These are phyloP conservation scores for Bergia puertoricense DNA, from an alignment of 92 coral and sea anemone genomes.

Conservation along the genomic window DNA sequence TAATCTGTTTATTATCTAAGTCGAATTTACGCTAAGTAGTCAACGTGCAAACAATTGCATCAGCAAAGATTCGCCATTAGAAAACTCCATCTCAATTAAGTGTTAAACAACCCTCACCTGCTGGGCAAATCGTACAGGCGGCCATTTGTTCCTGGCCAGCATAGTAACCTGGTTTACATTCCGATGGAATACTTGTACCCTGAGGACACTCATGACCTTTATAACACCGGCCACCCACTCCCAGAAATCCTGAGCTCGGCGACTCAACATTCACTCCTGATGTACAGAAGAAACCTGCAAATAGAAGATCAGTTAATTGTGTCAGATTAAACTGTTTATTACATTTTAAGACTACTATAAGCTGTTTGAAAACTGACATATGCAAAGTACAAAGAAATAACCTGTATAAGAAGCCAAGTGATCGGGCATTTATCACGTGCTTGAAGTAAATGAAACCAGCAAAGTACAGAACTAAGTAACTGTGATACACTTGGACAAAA, in stretches of 20 bases:
- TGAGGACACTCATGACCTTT: conserved; percentile 89
- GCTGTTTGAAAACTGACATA: too few relatives aligned
- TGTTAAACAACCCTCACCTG: conserved; percentile 52
- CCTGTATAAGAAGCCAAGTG: too few relatives aligned
- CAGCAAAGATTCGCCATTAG: too few relatives aligned
- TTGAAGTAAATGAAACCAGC: too few relatives aligned
- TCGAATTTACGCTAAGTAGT: too few relatives aligned
- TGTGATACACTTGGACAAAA: too few relatives aligned
- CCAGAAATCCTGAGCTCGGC: conserved; percentile 70
- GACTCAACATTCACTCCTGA: conserved; percentile 87
- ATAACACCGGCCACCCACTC: conserved; percentile 84
- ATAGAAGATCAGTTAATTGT: background rate
- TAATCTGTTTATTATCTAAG: too few relatives aligned
- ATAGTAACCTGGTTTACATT: conserved; percentile 80
- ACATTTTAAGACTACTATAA: background rate
- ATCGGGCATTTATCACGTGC: too few relatives aligned
- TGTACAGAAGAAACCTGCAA: conserved; percentile 85
- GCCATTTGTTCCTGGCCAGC: conserved; percentile 76
- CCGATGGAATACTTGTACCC: conserved; percentile 71
- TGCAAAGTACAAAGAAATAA: too few relatives aligned
- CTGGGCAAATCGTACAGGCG: conserved; percentile 83
- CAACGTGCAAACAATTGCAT: too few relatives aligned
- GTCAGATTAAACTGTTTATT: background rate
- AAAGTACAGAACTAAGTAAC: too few relatives aligned
- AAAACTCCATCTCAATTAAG: too few relatives aligned